Conservation (phyloP, 2,113 vertebrate genomes). For the Lepus americanus region DNA sequence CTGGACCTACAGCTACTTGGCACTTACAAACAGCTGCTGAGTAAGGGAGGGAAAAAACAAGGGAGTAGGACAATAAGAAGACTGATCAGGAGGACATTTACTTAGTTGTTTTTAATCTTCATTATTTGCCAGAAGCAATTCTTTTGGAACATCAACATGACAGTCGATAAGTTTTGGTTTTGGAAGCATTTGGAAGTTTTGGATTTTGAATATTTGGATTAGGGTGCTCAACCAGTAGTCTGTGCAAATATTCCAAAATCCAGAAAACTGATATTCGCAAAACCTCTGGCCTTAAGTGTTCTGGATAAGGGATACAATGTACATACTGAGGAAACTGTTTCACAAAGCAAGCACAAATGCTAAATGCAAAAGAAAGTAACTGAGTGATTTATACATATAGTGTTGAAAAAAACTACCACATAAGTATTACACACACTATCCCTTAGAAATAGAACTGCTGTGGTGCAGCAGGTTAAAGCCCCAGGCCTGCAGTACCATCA, state of each 20-base stretch:
- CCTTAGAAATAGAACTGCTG: background rate
- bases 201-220: too few species aligned
- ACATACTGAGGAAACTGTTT: background rate
- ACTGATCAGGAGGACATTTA: background rate
- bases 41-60: background rate
- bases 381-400: background rate
- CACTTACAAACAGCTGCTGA: background rate
- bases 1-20: background rate
- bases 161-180: too few species aligned
- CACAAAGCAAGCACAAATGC: background rate
- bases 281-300: too few species aligned
- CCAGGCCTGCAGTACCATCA: too few species aligned
- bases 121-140: background rate
- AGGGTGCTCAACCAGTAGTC: too few species aligned
- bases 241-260: too few species aligned
- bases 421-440: background rate
- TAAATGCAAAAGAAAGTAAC: background rate
- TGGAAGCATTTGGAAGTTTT: too few species aligned
- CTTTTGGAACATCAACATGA: too few species aligned
- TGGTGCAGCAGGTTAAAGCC: too few species aligned
- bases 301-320: background rate
- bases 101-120: background rate
- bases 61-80: too few species aligned
- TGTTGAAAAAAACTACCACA: background rate
- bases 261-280: too few species aligned